A percentile compares a stretch with the other conserved stretches of the same genome.
These are phyloP conservation scores for Thinocorus orbignyianus DNA, from an alignment of 2,113 vertebrate species.

Conservation along the genomic window DNA sequence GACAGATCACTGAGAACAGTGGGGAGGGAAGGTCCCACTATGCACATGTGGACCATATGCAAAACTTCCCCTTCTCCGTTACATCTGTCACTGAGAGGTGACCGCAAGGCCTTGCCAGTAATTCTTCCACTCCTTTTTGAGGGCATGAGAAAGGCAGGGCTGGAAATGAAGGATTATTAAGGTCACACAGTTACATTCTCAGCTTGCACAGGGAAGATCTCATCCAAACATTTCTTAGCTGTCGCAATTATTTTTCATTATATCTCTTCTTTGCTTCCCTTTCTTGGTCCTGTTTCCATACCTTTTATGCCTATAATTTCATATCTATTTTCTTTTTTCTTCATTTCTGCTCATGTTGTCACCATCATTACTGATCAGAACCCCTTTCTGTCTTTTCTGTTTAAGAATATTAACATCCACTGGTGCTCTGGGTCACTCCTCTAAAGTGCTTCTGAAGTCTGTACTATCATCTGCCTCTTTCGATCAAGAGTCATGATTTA, in stretches of 20 bases:
- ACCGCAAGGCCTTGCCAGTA: neutral
- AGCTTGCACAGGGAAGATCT: neutral
- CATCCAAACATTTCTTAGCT: neutral
- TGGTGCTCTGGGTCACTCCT: neutral
- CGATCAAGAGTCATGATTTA: too few species aligned
- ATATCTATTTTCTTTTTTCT: neutral
- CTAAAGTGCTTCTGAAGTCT: neutral
- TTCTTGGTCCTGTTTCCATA: neutral
- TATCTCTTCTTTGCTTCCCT: neutral
- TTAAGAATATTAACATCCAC: neutral
- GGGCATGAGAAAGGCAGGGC: neutral
- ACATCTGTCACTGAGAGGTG: neutral
- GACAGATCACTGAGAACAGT: accelerated
- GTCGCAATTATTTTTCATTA: neutral
- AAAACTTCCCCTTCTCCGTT: neutral
- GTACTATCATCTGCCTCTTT: neutral
- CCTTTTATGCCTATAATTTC: neutral
- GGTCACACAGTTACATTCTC: neutral
- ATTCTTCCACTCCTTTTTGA: neutral
- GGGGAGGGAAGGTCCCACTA: neutral
- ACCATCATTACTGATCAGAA: neutral
- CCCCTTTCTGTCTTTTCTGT: neutral
- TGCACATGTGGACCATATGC: accelerated
- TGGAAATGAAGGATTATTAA: neutral
- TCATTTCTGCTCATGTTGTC: neutral